Base-by-base conservation (phyloP, 1,140 invertebrate genomes). In the Limonius californicus region DNA sequence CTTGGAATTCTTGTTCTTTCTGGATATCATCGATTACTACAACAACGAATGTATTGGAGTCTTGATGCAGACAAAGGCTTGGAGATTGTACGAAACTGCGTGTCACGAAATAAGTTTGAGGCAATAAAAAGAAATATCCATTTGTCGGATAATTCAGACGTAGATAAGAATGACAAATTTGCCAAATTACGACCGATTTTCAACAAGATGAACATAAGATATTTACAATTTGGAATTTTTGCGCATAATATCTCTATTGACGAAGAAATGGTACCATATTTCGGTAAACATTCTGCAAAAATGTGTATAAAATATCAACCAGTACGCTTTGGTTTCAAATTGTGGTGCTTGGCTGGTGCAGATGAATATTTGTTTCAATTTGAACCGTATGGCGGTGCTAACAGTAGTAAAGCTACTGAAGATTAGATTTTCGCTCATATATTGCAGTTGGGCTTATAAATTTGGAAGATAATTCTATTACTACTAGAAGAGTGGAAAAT, bases 201-300 rank as follows among this genome's bases (percentile, higher is more conserved):
- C 11, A 50, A 65, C 30, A 9, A 55, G 23, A 32, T 65, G 15
- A 77, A 79, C 72, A 65, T 74, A 67, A 78, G 70, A 68, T 73
- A 71, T 66, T 68, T 75, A 59, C 68, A 74, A 67, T 74, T 72
- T 71, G 71, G 72, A 55, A 72, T 77, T 66, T 71, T 75, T 70
- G 63, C 73, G 64, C 64, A 70, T 57, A 68, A 76, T 64, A 68
- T 76, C 58, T 76, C 74, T 42, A 73, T 82, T 61, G 78, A 82
- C 75, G 80, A 80, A 68, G 68, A 69, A 58, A 81, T 81, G 78
- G 72, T 81, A 19, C 76, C 76, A 56, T 81, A 81, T 69, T 81
- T 76, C 75, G 80, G 79, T 54, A 69, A 71, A 67, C 77, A 82
- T 69, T 68, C 66, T 57, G 73, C 70, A 45, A 80, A 81, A 71